Evolutionary conservation across 2,113 vertebrate species (phyloP).

Genomic region (Hippocampus zosterae): DNA sequence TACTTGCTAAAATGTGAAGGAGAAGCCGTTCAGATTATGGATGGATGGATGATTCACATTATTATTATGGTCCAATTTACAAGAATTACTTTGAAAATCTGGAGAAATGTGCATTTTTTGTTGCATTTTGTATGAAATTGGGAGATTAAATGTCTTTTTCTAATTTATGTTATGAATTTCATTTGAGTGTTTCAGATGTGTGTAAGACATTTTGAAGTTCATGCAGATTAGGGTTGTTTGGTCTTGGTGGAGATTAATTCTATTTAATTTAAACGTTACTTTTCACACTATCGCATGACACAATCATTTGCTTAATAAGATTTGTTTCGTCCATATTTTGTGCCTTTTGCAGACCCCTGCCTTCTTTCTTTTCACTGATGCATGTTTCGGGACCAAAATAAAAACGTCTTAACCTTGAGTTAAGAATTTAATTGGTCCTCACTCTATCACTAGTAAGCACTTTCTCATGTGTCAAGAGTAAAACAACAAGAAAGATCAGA

Average conservation of each 20-base stretch:
- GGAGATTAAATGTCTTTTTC: background rate
- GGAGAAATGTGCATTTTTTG: background rate
- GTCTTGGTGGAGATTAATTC: background rate
- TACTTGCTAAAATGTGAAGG: too few species aligned
- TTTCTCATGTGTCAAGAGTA: too few species aligned
- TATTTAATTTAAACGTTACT: background rate
- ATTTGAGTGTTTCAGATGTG: background rate
- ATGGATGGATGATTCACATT: background rate
- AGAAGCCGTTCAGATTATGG: too few species aligned
- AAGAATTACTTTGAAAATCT: background rate
- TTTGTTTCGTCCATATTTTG: background rate
- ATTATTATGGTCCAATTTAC: background rate
- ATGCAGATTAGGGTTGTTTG: background rate
- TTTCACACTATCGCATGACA: background rate
- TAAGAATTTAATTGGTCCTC: too few species aligned
- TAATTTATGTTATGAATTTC: too few species aligned
- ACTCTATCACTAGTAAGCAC: too few species aligned
- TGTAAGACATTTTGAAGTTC: background rate
- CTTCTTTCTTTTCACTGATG: background rate
- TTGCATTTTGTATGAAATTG: background rate
- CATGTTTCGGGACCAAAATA: slow-evolving; percentile 18
- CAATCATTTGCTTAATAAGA: background rate
- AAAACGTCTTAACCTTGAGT: slow-evolving; percentile 2
- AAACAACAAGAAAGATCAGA: too few species aligned
- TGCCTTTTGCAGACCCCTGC: background rate